These are phyloP conservation scores for Synanthedon tipuliformis DNA, from an alignment of 2,888 invertebrate species.

Conservation along the genomic window DNA sequence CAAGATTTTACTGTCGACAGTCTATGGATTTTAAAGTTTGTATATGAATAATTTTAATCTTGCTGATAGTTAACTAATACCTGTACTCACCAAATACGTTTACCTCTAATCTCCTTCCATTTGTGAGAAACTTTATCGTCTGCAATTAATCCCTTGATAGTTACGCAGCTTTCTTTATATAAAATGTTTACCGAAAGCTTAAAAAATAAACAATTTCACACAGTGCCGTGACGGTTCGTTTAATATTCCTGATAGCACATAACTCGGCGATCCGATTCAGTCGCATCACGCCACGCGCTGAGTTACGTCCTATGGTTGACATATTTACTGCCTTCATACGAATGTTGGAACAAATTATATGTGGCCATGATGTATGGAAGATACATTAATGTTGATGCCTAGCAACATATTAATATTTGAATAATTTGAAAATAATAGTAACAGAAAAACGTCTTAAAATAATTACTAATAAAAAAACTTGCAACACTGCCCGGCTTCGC, in stretches of 20 bases:
- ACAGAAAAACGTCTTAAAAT: too few relatives aligned
- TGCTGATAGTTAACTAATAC: too few relatives aligned
- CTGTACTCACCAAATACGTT: too few relatives aligned
- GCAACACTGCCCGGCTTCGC: too few relatives aligned
- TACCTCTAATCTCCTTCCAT: too few relatives aligned
- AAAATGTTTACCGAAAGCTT: background rate
- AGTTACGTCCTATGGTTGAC: conserved; percentile 9
- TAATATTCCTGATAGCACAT: conserved; percentile 16
- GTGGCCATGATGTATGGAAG: background rate
- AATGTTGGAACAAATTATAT: background rate
- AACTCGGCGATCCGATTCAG: conserved; percentile 8
- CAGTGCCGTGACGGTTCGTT: conserved; percentile 2
- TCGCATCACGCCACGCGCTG: conserved; percentile 14
- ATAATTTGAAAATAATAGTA: too few relatives aligned
- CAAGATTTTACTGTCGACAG: too few relatives aligned
- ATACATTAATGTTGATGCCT: background rate
- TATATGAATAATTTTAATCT: too few relatives aligned
- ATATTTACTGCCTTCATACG: background rate
- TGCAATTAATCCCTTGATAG: background rate
- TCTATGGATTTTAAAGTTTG: too few relatives aligned
- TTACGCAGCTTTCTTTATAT: background rate
- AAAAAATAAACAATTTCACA: background rate
- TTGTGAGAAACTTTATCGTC: too few relatives aligned
- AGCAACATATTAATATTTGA: too few relatives aligned
- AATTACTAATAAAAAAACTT: too few relatives aligned